A percentile compares a stretch with the other conserved stretches of the same genome.
Evolutionary conservation across 2,888 invertebrate species (phyloP).

Genomic region (Sphinx pinastri): DNA sequence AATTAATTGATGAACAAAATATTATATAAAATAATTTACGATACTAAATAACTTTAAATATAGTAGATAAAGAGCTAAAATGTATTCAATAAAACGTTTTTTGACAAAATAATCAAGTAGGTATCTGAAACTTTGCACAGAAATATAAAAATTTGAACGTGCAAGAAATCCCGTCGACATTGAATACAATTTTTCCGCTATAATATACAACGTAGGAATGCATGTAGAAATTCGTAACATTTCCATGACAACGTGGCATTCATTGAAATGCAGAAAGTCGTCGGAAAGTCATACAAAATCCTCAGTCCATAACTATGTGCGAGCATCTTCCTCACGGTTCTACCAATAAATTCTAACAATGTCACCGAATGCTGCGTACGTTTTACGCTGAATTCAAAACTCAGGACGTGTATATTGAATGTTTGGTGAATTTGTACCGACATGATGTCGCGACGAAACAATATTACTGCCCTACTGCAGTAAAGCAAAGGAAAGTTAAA

Average conservation of each 20-base stretch:
- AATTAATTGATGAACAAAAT: too few species aligned
- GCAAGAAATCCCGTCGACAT: constrained; percentile 29
- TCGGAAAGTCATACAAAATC: constrained; percentile 54
- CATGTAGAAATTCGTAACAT: constrained; percentile 38
- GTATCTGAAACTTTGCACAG: background rate
- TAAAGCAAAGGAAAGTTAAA: too few species aligned
- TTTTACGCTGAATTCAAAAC: constrained; percentile 31
- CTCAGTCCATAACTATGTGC: constrained; percentile 51
- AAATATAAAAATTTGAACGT: constrained; percentile 28
- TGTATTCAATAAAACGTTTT: too few species aligned
- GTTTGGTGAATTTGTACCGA: constrained; percentile 9
- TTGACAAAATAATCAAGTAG: background rate
- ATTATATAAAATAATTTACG: background rate
- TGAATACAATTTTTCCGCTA: constrained; percentile 35
- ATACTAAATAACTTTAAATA: too few species aligned
- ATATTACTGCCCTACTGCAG: background rate
- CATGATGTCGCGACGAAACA: background rate
- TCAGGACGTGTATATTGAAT: constrained; percentile 23
- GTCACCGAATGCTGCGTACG: constrained; percentile 51
- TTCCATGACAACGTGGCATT: constrained; percentile 55
- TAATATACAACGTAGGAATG: constrained; percentile 15
- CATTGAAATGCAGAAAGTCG: constrained; percentile 54
- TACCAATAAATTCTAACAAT: constrained; percentile 63
- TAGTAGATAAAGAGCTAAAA: too few species aligned
- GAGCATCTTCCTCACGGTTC: constrained; percentile 46